Base-by-base conservation (phyloP, 2,113 vertebrate species). In the Chrysemys picta region DNA sequence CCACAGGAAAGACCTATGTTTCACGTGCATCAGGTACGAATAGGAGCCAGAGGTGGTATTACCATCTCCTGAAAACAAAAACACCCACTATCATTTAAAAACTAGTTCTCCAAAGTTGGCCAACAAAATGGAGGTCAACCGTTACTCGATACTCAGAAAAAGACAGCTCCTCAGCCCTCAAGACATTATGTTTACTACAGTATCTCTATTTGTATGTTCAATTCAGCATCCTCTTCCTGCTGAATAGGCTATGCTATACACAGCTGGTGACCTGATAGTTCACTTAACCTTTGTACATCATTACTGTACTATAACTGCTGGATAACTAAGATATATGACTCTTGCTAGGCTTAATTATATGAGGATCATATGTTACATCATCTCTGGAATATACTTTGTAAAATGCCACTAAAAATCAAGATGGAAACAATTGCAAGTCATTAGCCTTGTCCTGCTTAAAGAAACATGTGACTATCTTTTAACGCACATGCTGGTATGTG, bases 31-130 rank as follows among this genome's bases (percentile, higher is more conserved):
- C 59, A 1, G 10, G 6, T 9, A 3, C 1, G 1, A 35, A 45
- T 22, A 81, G 89, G 94, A 0, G 11, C 93, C 87, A 92, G 90
- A 86, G 9, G 54, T 0, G 69, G 82, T 57, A 78, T 21, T 90
- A 83, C 78, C 91, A 89, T 93, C 92, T 86, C 92, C 96, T 91
- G 85, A 88, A 82, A 92, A 82, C 84, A 81, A 69, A 88, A 95
- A 89, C 91, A 89, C 88, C 93, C 91, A 91, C 76, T 88, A 89
- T 89, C 79, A 56, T 72, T 81, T 42, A 13, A 81, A 42, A 1
- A 85, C 89, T 25, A 22, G 82, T 50, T 49, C 12, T 69, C 59
- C 31, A 24, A 38, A 4, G 24, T 72, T 25, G 42, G 24, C 38
- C 12, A 85, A 85, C 49, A 29, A 2, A 11, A 78, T 29, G 5